Base-by-base conservation (phyloP, 1,140 invertebrate genomes). In the Macrobrachium rosenbergii region DNA sequence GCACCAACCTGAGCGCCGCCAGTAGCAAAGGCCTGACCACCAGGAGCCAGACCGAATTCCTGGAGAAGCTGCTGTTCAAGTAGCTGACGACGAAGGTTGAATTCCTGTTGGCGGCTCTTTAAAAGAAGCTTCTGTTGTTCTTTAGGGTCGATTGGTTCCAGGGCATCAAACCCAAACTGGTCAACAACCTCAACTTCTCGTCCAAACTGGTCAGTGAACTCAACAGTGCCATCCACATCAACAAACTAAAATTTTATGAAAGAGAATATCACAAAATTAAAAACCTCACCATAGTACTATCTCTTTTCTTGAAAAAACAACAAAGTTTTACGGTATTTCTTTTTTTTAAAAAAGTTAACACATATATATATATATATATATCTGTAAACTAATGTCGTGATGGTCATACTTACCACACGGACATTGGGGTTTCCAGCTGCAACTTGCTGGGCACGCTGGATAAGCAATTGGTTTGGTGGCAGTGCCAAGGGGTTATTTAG, bases 191-290 rank as follows among this genome's bases (percentile, higher is more conserved):
- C 82, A 21, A 83, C 37, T 83, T 83, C 82, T 6, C 69, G 64
- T 69, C 82, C 82, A 59, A 72, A 83, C 59, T 83, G 63, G 59
- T 83, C 82, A 28, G 82, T 83, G 82, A 83, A 83, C 58, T 83
- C 82, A 43, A 83, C 67, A 45, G 63, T 69, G 19, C 82, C 82
- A 72, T 83, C 82, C 21, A 59, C 63, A 28, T 83, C 69, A 19
- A 83, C 82, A 23, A 69, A 59, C 82, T 83, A 64, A 52, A 52
- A 8, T 52, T 52, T 52, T 8, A 12, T 52, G 12, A 52, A 52
- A 52, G 52, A 52, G 6, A 52, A 52, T 52, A 5, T 52, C 52
- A 52, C 28, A 37, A 37, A 37, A 12, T 52, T 52, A 12, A 52
- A 52, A 52, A 52, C 12, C 3, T 37, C 28, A 2, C 28, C 28